phyloP scores from a whole-genome alignment of 2,797 vertebrate genomes.

The Pseudochirops cupreus region DNA sequence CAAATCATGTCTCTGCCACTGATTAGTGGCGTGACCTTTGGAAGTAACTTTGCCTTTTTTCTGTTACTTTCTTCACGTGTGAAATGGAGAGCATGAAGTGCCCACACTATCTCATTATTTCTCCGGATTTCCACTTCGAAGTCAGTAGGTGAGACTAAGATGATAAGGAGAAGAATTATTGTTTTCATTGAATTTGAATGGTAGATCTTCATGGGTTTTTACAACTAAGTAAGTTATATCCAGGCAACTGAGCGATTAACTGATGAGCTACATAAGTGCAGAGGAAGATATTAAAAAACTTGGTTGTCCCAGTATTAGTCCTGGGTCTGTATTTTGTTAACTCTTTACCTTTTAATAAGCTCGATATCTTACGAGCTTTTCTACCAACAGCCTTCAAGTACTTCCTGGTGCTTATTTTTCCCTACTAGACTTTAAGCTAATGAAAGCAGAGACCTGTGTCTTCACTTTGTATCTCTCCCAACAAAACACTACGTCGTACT shows the following conservation, averaged over 20 bases:
- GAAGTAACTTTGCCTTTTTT: not conserved
- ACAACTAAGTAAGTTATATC: not conserved
- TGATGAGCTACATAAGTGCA: not conserved
- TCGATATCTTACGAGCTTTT: not conserved
- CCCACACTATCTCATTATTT: not conserved
- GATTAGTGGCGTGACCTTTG: not conserved
- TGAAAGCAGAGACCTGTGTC: not conserved
- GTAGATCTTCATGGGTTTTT: conserved; percentile 20
- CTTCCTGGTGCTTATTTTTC: not conserved
- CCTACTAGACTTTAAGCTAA: not conserved
- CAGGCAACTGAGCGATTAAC: not conserved
- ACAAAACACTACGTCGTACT: not conserved
- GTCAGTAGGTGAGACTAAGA: not conserved
- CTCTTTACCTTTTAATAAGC: not conserved
- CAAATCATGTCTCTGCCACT: not conserved
- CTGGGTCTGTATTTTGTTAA: not conserved
- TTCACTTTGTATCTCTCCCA: not conserved
- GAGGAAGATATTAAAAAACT: not conserved
- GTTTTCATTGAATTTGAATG: not conserved
- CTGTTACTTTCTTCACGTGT: not conserved
- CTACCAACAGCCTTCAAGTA: not conserved
- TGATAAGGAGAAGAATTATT: not conserved
- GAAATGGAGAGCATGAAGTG: not conserved
- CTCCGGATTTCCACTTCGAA: not conserved
- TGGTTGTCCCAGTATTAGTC: not conserved